A percentile compares a stretch with the other conserved stretches of the same genome.
Evolutionary conservation across 2,888 invertebrate species (phyloP).

Genomic region (Xestia c-nigrum): DNA sequence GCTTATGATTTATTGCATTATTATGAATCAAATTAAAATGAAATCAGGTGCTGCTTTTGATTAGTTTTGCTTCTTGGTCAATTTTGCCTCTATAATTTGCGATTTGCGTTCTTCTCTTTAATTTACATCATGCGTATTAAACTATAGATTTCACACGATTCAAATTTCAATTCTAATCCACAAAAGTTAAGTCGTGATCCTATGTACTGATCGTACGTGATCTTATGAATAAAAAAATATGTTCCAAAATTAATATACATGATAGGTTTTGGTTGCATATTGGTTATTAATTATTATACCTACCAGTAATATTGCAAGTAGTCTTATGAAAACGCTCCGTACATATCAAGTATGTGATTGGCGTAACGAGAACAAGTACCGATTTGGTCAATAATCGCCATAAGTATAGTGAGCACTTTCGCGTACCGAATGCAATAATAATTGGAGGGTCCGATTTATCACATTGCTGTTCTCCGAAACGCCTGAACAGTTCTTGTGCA

Average conservation of each 20-base stretch:
- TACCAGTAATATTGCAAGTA: conserved; percentile 30
- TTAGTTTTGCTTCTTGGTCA: background rate
- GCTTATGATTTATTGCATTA: conserved; percentile 1
- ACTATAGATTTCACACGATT: background rate
- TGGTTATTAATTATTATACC: conserved; percentile 16
- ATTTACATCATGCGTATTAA: background rate
- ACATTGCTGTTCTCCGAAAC: conserved; percentile 89
- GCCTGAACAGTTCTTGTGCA: conserved; percentile 88
- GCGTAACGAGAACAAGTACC: conserved; percentile 87
- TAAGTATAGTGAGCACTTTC: conserved; percentile 88
- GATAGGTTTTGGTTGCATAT: conserved; percentile 1
- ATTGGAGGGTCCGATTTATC: conserved; percentile 90
- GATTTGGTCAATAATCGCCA: conserved; percentile 89
- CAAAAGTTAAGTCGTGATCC: background rate
- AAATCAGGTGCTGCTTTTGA: background rate
- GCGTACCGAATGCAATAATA: conserved; percentile 89
- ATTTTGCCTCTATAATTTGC: background rate
- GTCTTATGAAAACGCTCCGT: conserved; percentile 33
- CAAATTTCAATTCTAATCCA: background rate
- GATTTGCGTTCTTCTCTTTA: too few relatives aligned
- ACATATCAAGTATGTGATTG: conserved; percentile 80
- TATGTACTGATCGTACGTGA: too few relatives aligned
- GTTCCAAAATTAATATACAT: too few relatives aligned
- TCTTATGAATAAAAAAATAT: too few relatives aligned
- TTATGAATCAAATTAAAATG: conserved; percentile 6